phyloP scores from a whole-genome alignment of 2,888 invertebrate genomes.

The Adineta ricciae region DNA sequence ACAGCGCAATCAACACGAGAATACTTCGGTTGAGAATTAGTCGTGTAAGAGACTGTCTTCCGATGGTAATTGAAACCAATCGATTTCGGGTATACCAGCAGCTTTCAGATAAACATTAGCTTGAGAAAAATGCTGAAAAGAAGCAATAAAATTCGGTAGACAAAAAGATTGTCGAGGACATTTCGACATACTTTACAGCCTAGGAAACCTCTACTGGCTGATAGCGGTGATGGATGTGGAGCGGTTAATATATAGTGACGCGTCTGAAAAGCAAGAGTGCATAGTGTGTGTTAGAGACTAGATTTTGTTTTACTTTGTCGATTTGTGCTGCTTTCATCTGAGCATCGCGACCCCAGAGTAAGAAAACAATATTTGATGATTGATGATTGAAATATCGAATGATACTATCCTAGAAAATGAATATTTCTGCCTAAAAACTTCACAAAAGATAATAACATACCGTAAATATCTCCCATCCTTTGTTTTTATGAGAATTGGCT shows the following conservation, averaged over 20 bases:
- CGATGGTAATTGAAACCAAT: not conserved
- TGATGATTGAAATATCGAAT: slow-evolving; percentile 1
- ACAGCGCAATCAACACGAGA: too few relatives aligned
- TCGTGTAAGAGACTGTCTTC: not conserved
- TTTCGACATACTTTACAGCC: not conserved
- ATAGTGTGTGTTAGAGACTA: not conserved
- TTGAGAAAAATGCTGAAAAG: slow-evolving; percentile 9
- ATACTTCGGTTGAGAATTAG: too few relatives aligned
- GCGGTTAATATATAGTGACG: not conserved
- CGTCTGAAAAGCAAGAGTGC: not conserved
- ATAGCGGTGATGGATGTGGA: slow-evolving; percentile 19
- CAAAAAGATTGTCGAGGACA: not conserved
- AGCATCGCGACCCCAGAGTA: slow-evolving; percentile 20
- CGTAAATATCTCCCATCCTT: slow-evolving; percentile 22
- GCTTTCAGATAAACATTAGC: not conserved
- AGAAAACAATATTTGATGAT: not conserved
- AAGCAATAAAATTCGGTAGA: not conserved
- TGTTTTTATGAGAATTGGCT: slow-evolving; percentile 7
- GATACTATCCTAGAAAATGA: not conserved
- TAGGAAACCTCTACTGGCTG: not conserved
- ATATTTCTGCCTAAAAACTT: not conserved
- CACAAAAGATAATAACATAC: not conserved
- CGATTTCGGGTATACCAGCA: not conserved
- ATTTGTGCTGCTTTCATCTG: not conserved
- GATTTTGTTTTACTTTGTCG: not conserved